Evolutionary conservation across 1,140 invertebrate genomes (phyloP), one percentile per base, ranked within the genome.

Genomic region (Megathymus violae): DNA sequence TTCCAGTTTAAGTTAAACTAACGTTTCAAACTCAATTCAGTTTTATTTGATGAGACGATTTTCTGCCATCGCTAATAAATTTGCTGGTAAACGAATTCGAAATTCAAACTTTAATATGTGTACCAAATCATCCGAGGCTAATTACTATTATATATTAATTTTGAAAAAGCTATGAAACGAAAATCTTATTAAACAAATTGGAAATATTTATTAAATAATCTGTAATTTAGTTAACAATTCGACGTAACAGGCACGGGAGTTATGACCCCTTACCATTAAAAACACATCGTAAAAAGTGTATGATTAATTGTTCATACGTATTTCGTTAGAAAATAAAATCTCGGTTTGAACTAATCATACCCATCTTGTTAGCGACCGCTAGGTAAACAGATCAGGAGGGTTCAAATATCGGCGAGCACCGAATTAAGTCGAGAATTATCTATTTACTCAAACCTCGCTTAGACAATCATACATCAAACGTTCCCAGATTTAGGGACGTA

Each of bases 341-440:
- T 36, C n/a, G 44, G 19, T 22, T 11, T 16, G 27, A 31, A 62
- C 62, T 66, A 67, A 74, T 74, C 72, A 74, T 60, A 46, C 64
- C 15, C 47, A 54, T 52, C 63, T 74, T 64, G 69, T 77, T 70
- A 76, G 69, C 69, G 64, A 59, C 54, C 64, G 41, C 47, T 59
- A 46, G 59, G 67, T 72, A 73, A 78, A 72, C 61, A 73, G 13
- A 50, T 50, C 46, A 15, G 27, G 3, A 16, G 4, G 25, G 10
- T 34, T 50, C 46, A 50, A 50, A 50, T 50, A 36, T 36, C 34
- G 34, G 34, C 34, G 11, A 36, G 34, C 10, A 36, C 34, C 34
- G 34, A 36, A 36, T 34, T 34, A 50, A 50, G 14, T 31, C 14
- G 14, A 50, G 46, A 34, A 3, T 34, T 34, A 50, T 27, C 7